Evolutionary conservation across 2,797 vertebrate genomes (phyloP).

Genomic region (Coreius guichenoti): DNA sequence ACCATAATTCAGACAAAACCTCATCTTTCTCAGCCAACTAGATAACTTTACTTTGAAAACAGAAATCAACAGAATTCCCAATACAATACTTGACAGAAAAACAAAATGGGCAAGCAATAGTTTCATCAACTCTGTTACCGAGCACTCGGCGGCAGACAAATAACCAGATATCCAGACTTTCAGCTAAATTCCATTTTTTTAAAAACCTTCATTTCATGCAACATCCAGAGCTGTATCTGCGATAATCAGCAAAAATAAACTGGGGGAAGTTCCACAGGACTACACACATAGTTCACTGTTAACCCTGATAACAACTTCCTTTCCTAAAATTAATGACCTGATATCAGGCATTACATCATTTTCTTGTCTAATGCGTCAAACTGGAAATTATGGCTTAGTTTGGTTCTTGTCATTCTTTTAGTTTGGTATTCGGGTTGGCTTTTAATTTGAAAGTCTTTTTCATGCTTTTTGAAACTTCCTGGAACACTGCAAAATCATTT

Average conservation of each 20-base stretch:
- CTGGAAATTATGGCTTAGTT: not conserved
- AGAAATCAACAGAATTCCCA: not conserved
- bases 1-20: not conserved
- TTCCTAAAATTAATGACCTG: constrained; percentile 11
- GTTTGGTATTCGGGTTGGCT: not conserved
- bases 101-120: not conserved
- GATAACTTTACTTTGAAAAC: not conserved
- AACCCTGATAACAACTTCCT: not conserved
- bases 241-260: not conserved
- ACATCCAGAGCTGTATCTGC: constrained; percentile 24
- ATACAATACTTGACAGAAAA: constrained; percentile 9
- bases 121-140: not conserved
- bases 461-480: not conserved
- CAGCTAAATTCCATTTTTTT: constrained; percentile 21
- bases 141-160: not conserved
- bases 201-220: not conserved
- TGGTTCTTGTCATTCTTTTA: not conserved
- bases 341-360: constrained; percentile 8
- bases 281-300: constrained; percentile 23
- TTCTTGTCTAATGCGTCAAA: not conserved
- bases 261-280: not conserved
- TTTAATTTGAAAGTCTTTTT: constrained; percentile 7
- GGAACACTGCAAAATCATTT: not conserved
- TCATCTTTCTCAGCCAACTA: not conserved
- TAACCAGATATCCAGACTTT: constrained; percentile 45